These are phyloP conservation scores for Coenonympha arcania DNA, from an alignment of 2,888 invertebrate genomes.

Conservation along the genomic window DNA sequence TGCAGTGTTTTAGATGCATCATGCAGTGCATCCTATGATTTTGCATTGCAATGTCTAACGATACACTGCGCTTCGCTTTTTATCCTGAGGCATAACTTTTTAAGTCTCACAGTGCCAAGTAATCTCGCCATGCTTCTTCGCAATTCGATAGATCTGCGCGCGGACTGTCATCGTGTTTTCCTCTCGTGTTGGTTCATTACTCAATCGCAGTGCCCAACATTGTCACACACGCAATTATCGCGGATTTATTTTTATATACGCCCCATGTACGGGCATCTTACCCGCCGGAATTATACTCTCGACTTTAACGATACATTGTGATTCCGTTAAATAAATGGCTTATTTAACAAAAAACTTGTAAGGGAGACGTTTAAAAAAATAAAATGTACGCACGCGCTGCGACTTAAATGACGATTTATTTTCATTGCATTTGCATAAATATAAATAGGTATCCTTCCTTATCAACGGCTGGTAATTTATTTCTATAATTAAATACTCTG, in stretches of 20 bases:
- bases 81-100: no score
- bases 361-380: conserved; percentile 15
- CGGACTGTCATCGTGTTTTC: no score
- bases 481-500: neutral
- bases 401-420: conserved; percentile 1
- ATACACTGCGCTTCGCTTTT: no score
- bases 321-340: conserved; percentile 23
- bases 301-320: conserved; percentile 24
- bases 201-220: conserved; percentile 17
- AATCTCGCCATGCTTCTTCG: no score
- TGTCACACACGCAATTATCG: conserved; percentile 31
- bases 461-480: no score
- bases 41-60: no score
- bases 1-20: no score
- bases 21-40: no score
- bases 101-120: no score
- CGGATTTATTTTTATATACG: conserved; percentile 24
- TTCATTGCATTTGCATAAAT: conserved; percentile 1
- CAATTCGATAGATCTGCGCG: no score
- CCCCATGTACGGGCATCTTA: conserved; percentile 20
- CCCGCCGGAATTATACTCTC: conserved; percentile 15
- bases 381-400: neutral
- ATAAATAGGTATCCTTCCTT: neutral
- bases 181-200: no score
- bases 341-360: conserved; percentile 19